A percentile compares a stretch with the other conserved stretches of the same genome.
These are phyloP conservation scores for Rhabdornis inornatus DNA, from an alignment of 2,113 vertebrate genomes.

Conservation along the genomic window DNA sequence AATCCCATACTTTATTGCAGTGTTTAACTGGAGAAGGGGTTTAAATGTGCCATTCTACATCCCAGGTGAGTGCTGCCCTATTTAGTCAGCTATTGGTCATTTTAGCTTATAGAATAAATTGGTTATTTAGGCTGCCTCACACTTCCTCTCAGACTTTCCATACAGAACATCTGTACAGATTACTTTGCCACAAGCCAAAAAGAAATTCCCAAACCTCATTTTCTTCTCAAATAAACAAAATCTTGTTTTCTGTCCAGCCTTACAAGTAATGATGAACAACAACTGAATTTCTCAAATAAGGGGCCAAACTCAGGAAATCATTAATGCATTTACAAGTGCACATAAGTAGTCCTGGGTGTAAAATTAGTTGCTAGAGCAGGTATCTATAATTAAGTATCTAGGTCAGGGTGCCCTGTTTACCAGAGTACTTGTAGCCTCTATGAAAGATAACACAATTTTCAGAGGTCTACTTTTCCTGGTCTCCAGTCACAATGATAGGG, in stretches of 20 bases:
- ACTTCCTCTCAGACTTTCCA: background rate
- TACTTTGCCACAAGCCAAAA: background rate
- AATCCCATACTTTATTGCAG: fast-evolving
- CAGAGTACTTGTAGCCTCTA: background rate
- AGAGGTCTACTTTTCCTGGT: background rate
- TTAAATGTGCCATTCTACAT: background rate
- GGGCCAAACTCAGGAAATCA: background rate
- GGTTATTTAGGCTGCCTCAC: background rate
- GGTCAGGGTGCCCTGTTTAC: background rate
- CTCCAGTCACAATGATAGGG: background rate
- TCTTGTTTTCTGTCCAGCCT: background rate
- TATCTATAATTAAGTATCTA: background rate
- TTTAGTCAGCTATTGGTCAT: background rate
- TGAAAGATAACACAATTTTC: background rate
- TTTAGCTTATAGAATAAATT: background rate
- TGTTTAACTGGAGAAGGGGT: background rate
- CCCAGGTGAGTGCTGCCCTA: background rate
- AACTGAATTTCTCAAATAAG: background rate
- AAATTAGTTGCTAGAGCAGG: background rate
- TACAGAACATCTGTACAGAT: background rate
- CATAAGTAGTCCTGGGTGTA: background rate
- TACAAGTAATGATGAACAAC: background rate
- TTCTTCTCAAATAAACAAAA: background rate
- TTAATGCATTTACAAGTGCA: background rate
- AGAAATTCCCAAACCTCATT: background rate